These are phyloP conservation scores for Trissolcus basalis DNA, from an alignment of 1,140 invertebrate species.

Conservation along the genomic window DNA sequence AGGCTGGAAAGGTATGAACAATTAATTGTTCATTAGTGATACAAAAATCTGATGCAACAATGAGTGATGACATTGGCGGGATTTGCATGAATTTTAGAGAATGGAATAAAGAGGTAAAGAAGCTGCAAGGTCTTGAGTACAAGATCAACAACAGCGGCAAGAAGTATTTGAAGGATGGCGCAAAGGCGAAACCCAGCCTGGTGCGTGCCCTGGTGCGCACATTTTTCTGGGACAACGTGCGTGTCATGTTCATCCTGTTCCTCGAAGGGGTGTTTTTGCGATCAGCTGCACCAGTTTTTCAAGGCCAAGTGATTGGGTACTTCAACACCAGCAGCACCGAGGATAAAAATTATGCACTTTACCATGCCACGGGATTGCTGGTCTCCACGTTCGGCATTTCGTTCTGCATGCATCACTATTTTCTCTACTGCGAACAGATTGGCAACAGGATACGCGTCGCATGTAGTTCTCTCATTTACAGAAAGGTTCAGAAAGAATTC, in stretches of 20 bases:
- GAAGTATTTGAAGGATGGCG: slow-evolving; percentile 13
- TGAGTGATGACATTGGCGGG: background rate
- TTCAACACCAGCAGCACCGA: slow-evolving; percentile 13
- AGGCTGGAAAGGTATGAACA: slow-evolving; percentile 44
- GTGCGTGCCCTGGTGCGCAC: slow-evolving; percentile 26
- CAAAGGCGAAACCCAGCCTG: slow-evolving; percentile 37
- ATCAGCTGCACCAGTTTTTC: slow-evolving; percentile 25
- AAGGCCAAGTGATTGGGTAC: slow-evolving; percentile 31
- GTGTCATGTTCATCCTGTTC: slow-evolving; percentile 10
- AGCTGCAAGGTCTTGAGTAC: slow-evolving; percentile 24
- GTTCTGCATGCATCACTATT: slow-evolving; percentile 36
- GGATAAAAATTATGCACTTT: background rate
- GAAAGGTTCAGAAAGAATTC: too few relatives aligned
- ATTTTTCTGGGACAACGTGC: slow-evolving; percentile 41
- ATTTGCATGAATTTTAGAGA: slow-evolving; percentile 18
- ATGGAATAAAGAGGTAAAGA: slow-evolving; percentile 43
- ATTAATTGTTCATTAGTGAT: background rate
- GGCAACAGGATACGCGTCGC: slow-evolving; percentile 40
- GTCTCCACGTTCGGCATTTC: slow-evolving; percentile 15
- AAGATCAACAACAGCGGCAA: background rate
- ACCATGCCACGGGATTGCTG: slow-evolving; percentile 16
- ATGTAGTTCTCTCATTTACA: slow-evolving; percentile 34
- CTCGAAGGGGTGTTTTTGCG: slow-evolving; percentile 23
- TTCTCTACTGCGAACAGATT: slow-evolving; percentile 19
- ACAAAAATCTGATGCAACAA: background rate